Base-by-base conservation (phyloP, 2,888 invertebrate genomes). In the Helicoverpa assulta region DNA sequence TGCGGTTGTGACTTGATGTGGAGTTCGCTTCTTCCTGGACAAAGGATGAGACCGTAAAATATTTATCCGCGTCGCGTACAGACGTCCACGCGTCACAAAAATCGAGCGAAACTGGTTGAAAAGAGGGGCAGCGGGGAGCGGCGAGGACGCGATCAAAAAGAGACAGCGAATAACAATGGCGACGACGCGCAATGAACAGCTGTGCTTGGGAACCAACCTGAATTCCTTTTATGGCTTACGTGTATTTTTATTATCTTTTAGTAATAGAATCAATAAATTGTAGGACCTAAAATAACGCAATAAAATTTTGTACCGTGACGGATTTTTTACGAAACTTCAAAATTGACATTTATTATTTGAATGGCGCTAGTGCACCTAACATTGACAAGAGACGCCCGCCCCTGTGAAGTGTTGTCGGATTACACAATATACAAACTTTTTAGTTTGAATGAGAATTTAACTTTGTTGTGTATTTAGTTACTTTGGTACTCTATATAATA, bases 71-170 rank as follows among this genome's bases (percentile, higher is more conserved):
- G 82, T 78, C 74, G 81, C 84, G 76, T 81, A 61, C 81, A 63
- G 73, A 73, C 94, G 92, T 91, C 94, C 91, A 76, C 91, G 84
- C 93, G 76, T 88, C 85, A 90, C 90, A 86, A 88, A 87, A 92
- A 94, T 94, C 94, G 94, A 95, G 91, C 95, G 95, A 93, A 93
- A 96, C 95, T 95, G 94, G 91, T 86, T 78, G 81, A 75, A 80
- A 68, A 77, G 83, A 78, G 77, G 86, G 88, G 84, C 86, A 54
- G 82, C 85, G 85, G 85, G 85, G 78, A 76, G 87, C 83, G 69
- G 86, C 79, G 86, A 73, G 69, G 84, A 85, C 88, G 83, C 86
- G 85, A 73, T 74, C 86, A 85, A 86, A 92, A 86, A 81, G 92
- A 93, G 93, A 94, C 66, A 83, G 88, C 86, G 84, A 89, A 90